A percentile compares a stretch with the other conserved stretches of the same genome.
Conservation (phyloP, 1,140 invertebrate species). For the Schlechtendalia chinensis region DNA sequence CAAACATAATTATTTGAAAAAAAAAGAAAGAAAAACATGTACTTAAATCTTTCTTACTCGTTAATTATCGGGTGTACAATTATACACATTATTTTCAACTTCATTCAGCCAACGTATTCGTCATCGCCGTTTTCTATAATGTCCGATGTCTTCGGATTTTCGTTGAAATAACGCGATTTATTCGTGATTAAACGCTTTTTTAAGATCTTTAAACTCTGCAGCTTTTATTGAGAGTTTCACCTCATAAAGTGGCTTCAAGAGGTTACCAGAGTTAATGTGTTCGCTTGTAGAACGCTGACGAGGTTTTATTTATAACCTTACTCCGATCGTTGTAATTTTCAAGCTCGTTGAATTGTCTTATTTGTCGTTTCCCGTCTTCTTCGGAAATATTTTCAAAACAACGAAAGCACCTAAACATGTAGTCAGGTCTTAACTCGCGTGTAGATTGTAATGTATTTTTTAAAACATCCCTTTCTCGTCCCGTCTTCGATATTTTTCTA, state of each 20-base stretch:
- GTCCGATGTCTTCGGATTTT: background rate
- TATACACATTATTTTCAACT: background rate
- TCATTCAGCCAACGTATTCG: background rate
- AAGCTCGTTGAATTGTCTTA: background rate
- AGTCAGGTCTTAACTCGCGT: constrained; percentile 32
- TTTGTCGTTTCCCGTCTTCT: background rate
- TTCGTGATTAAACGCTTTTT: constrained; percentile 1
- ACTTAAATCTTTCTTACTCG: background rate
- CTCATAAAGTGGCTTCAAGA: constrained; percentile 12
- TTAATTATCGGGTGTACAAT: background rate
- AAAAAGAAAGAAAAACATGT: too few relatives aligned
- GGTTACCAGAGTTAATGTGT: background rate
- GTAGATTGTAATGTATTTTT: background rate
- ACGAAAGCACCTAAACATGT: too few relatives aligned
- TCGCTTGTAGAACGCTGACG: too few relatives aligned
- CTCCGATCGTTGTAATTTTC: too few relatives aligned
- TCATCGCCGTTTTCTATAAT: background rate
- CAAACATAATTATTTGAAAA: background rate
- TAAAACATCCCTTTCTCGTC: constrained; percentile 5
- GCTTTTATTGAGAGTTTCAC: background rate
- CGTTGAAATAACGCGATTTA: background rate
- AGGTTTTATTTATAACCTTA: too few relatives aligned
- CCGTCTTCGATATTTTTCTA: background rate
- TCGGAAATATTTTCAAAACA: constrained; percentile 45
- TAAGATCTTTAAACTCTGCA: constrained; percentile 20